phyloP scores from a whole-genome alignment of 2,888 invertebrate genomes.

The Leucophora obtusa region DNA sequence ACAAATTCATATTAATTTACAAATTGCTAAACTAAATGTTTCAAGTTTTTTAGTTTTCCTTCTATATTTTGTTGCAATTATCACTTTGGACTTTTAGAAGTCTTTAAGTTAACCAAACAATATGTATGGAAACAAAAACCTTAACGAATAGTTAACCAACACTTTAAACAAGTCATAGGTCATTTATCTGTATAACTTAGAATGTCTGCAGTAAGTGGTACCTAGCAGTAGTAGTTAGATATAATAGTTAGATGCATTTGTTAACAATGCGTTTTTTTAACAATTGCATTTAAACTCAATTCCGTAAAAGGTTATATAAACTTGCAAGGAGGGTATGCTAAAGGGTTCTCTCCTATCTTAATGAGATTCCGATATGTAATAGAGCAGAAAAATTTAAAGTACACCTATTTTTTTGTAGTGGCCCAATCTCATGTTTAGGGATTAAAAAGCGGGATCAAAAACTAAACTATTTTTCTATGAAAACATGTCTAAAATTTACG shows the following conservation, averaged over 20 bases:
- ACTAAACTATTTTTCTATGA: no score
- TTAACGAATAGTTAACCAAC: constrained; percentile 2
- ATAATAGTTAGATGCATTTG: not conserved
- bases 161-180: constrained; percentile 45
- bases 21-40: constrained; percentile 22
- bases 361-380: no score
- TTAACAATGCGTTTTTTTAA: constrained; percentile 1
- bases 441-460: no score
- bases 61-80: constrained; percentile 35
- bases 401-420: no score
- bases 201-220: not conserved
- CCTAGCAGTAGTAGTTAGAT: not conserved
- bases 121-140: not conserved
- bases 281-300: constrained; percentile 3
- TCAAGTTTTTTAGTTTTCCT: not conserved
- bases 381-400: no score
- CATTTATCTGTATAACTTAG: constrained; percentile 4
- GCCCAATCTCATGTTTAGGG: no score
- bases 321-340: no score
- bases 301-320: constrained; percentile 4
- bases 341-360: no score
- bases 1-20: constrained; percentile 17
- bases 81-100: constrained; percentile 4
- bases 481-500: no score
- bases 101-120: not conserved